Percentiles rank a stretch among this genome's conserved stretches.
These are phyloP conservation scores for Harpagoxenus sublaevis DNA, from an alignment of 2,888 invertebrate genomes.

Conservation along the genomic window DNA sequence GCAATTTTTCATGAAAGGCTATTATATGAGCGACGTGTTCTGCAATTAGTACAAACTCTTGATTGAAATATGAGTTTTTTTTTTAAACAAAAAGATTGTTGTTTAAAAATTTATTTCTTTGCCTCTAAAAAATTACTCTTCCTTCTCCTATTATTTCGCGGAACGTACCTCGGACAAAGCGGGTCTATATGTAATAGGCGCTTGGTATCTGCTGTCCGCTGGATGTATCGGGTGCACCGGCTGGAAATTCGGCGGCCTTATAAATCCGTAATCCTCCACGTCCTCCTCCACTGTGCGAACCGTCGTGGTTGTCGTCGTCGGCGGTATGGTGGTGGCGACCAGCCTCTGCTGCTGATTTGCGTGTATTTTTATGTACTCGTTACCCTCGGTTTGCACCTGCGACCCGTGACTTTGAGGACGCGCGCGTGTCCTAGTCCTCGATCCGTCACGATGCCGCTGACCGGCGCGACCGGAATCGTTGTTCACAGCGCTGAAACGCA, in stretches of 20 bases:
- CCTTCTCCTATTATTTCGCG: not conserved
- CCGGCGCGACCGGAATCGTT: constrained; percentile 66
- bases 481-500: constrained; percentile 83
- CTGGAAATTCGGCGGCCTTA: constrained; percentile 86
- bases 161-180: constrained; percentile 69
- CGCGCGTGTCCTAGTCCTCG: constrained; percentile 68
- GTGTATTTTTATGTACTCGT: constrained; percentile 83
- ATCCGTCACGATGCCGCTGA: constrained; percentile 48
- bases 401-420: constrained; percentile 75
- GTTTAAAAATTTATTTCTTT: not conserved
- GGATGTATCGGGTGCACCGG: constrained; percentile 74
- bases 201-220: constrained; percentile 67
- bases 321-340: constrained; percentile 63
- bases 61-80: not conserved
- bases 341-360: constrained; percentile 69
- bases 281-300: constrained; percentile 73
- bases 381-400: constrained; percentile 81
- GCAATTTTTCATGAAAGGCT: not conserved
- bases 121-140: not conserved
- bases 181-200: constrained; percentile 74
- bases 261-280: constrained; percentile 87
- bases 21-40: not conserved
- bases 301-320: constrained; percentile 73
- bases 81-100: not conserved
- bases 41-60: not conserved